phyloP scores from a whole-genome alignment of 30 jellyfish, hydroid and myxozoan species.

The Aurelia sp. region DNA sequence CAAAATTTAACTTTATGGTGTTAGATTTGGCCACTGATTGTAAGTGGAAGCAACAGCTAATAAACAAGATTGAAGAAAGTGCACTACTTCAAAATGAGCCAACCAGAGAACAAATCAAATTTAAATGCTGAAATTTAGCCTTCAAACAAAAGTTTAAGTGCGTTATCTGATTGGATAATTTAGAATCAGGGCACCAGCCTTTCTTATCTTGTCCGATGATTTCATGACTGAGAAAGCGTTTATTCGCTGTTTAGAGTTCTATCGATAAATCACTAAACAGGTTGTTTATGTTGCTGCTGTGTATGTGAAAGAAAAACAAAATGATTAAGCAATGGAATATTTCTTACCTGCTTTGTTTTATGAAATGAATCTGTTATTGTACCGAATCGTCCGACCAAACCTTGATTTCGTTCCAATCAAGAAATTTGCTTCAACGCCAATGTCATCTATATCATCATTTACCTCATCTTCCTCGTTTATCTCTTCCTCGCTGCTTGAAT shows the following conservation, averaged over 20 bases:
- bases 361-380: conserved; percentile 14
- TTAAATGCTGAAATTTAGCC: not conserved
- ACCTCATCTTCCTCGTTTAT: not conserved
- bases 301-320: no score
- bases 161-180: not conserved
- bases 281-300: not conserved
- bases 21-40: no score
- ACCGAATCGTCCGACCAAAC: conserved; percentile 18
- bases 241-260: not conserved
- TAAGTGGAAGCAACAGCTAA: no score
- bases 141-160: not conserved
- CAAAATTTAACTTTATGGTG: no score
- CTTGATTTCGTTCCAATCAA: conserved; percentile 16
- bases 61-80: no score
- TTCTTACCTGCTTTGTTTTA: not conserved
- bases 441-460: not conserved
- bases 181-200: not conserved
- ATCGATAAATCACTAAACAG: not conserved
- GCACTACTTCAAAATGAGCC: no score
- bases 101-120: not conserved
- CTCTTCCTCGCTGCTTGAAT: conserved; percentile 16
- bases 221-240: not conserved
- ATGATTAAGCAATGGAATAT: not conserved
- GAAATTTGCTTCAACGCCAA: conserved; percentile 10
- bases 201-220: not conserved